Evolutionary conservation across 2,888 invertebrate species (phyloP).

Genomic region (Stegana nigrithorax): DNA sequence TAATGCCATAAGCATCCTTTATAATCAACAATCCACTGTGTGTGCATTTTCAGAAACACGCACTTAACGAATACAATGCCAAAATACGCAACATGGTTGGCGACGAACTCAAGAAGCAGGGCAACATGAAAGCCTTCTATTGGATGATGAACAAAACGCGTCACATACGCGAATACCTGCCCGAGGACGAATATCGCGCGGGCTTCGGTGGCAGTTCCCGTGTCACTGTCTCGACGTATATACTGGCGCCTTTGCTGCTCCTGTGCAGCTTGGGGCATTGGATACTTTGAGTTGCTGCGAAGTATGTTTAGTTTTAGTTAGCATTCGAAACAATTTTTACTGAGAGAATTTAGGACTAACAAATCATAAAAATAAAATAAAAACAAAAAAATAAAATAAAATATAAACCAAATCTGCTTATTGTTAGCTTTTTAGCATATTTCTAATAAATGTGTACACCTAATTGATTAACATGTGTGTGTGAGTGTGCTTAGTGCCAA

Average conservation of each 20-base stretch:
- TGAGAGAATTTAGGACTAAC: slow-evolving; percentile 57
- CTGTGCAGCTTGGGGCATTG: slow-evolving; percentile 29
- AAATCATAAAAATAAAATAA: slow-evolving; percentile 33
- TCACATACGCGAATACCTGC: slow-evolving; percentile 73
- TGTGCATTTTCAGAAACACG: slow-evolving; percentile 73
- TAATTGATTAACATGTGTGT: too few relatives aligned
- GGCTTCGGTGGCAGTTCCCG: not conserved
- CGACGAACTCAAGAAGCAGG: slow-evolving; percentile 77
- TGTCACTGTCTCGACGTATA: not conserved
- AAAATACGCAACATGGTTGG: slow-evolving; percentile 80
- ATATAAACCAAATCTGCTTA: slow-evolving; percentile 27
- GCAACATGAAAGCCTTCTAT: slow-evolving; percentile 78
- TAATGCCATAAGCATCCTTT: not conserved
- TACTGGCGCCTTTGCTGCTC: too few relatives aligned
- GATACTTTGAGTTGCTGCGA: slow-evolving; percentile 36
- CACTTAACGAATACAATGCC: slow-evolving; percentile 84
- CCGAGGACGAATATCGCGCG: slow-evolving; percentile 66
- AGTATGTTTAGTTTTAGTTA: slow-evolving; percentile 46
- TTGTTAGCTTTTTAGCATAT: too few relatives aligned
- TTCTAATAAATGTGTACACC: too few relatives aligned
- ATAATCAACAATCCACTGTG: slow-evolving; percentile 39
- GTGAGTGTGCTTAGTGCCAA: too few relatives aligned
- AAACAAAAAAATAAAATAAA: slow-evolving; percentile 13
- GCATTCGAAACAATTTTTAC: slow-evolving; percentile 39
- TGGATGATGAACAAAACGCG: slow-evolving; percentile 89